Percentiles rank a stretch among this genome's conserved stretches.
Evolutionary conservation across 2,888 invertebrate species (phyloP).

Genomic region (Leucozona laternaria): DNA sequence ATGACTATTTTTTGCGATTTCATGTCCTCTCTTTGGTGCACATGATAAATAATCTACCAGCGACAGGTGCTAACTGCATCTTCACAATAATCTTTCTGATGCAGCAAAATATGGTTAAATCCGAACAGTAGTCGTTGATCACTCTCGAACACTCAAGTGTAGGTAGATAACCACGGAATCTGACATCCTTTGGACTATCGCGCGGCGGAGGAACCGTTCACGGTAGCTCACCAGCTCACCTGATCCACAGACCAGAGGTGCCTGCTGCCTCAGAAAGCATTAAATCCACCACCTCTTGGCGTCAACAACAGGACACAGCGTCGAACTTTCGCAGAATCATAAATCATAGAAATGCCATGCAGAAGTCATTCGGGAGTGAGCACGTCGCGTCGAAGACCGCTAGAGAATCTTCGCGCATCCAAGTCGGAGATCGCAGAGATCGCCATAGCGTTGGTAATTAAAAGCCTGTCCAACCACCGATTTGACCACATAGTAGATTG

Average conservation of each 20-base stretch:
- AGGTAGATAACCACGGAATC: conserved; percentile 65
- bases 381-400: conserved; percentile 52
- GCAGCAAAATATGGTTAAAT: conserved; percentile 67
- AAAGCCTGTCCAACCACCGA: conserved; percentile 62
- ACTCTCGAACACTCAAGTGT: conserved; percentile 71
- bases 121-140: conserved; percentile 74
- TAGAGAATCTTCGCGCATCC: not conserved
- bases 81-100: conserved; percentile 51
- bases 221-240: conserved; percentile 70
- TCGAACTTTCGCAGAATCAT: conserved; percentile 68
- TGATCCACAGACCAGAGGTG: not conserved
- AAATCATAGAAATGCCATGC: conserved; percentile 74
- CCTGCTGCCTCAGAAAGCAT: conserved; percentile 10
- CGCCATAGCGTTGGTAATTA: conserved; percentile 66
- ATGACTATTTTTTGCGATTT: conserved; percentile 71
- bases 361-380: conserved; percentile 62
- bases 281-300: conserved; percentile 35
- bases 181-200: conserved; percentile 66
- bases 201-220: conserved; percentile 40
- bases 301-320: conserved; percentile 44
- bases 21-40: conserved; percentile 68
- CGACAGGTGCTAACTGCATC: conserved; percentile 75
- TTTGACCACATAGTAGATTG: conserved; percentile 50
- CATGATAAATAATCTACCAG: conserved; percentile 73
- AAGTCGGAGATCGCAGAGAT: conserved; percentile 27